Base-by-base conservation (phyloP, 1,140 invertebrate genomes). In the Drosophila aff. region DNA sequence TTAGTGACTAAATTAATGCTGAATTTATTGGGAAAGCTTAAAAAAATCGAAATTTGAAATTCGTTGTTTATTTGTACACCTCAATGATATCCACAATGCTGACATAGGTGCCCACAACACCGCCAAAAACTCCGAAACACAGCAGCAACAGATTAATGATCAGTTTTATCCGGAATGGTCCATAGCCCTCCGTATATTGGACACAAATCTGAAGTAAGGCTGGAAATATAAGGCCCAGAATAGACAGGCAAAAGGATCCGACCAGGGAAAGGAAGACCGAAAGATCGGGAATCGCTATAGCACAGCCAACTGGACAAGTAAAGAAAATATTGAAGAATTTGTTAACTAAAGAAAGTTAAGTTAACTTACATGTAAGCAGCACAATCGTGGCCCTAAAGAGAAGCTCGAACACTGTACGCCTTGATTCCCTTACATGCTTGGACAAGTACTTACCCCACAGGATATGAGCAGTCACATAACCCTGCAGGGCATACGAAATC, bases 201-300 rank as follows among this genome's bases (percentile, higher is more conserved):
- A 92, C 82, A 46, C 91, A 92, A 13, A 92, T 91, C 69, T 92
- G 85, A 3, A 99, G 97, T 28, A 99, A 92, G 0, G 98, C 97
- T 1, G 98, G 98, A 86, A 99, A 97, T 80, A 99, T 98, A 0
- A 99, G 94, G 2, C 98, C 98, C 15, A 99, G 94, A 28, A 97
- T 96, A 3, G 97, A 98, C 8, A 98, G 95, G 72, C 97, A 97
- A 15, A 99, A 95, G 62, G 95, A 95, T 31, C 98, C 98, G 13
- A 99, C 97, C 8, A 99, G 94, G 0, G 98, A 98, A 31, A 99
- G 99, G 82, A 99, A 96, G 1, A 98, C 95, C 9, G 97, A 97
- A 6, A 99, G 93, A 89, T 98, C 95, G 0, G 98, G 98, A 52
- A 99, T 96, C 3, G 96, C 95, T 10, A 97, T 95, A 3, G 98